phyloP scores from a whole-genome alignment of 1,140 invertebrate species.

The Augochlora pura region DNA sequence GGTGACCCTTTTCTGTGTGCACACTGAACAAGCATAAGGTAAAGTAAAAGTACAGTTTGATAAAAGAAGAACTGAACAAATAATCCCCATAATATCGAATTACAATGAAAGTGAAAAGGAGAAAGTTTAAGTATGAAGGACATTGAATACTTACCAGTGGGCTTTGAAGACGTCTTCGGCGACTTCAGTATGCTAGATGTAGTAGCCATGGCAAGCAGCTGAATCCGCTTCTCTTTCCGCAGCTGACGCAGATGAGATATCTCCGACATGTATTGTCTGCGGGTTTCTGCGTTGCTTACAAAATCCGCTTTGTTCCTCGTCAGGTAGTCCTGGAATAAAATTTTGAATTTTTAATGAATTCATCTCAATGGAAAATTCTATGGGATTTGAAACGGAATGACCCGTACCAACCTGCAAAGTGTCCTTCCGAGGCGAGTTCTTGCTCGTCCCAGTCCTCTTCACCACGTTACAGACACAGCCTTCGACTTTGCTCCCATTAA shows the following conservation, averaged over 20 bases:
- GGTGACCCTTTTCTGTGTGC: constrained; percentile 75
- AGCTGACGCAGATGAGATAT: constrained; percentile 74
- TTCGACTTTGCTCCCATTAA: constrained; percentile 44
- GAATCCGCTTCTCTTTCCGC: constrained; percentile 73
- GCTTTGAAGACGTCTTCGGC: constrained; percentile 57
- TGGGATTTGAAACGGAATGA: too few relatives aligned
- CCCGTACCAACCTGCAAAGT: constrained; percentile 65
- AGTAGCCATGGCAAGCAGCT: constrained; percentile 73
- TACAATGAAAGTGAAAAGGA: too few relatives aligned
- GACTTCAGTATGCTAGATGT: constrained; percentile 60
- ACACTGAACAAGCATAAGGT: constrained; percentile 53
- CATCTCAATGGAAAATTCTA: too few relatives aligned
- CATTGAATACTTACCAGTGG: constrained; percentile 57
- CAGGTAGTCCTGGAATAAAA: constrained; percentile 74
- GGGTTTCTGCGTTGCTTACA: constrained; percentile 75
- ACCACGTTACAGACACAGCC: constrained; percentile 60
- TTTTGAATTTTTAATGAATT: too few relatives aligned
- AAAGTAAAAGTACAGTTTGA: too few relatives aligned
- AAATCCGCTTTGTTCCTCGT: constrained; percentile 75
- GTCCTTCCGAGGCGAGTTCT: constrained; percentile 44
- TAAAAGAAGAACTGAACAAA: too few relatives aligned
- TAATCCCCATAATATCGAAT: too few relatives aligned
- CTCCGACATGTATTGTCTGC: constrained; percentile 75
- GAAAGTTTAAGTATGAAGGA: too few relatives aligned
- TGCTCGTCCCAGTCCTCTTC: constrained; percentile 39